Evolutionary conservation across 2,888 invertebrate species (phyloP).

Genomic region (Hanleya hanleyi): DNA sequence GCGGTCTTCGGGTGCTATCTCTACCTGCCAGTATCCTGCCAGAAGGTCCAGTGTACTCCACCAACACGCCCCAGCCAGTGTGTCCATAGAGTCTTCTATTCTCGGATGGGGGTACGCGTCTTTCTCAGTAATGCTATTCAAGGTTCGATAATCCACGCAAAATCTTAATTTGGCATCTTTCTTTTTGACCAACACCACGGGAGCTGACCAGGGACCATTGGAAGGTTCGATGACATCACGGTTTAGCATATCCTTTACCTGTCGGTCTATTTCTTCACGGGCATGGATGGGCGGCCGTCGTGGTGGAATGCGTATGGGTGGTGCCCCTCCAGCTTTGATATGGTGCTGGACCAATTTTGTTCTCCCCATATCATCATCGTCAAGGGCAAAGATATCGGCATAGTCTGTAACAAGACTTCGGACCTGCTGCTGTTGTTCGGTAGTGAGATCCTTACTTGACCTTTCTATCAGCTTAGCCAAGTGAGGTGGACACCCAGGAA

Average conservation of each 20-base stretch:
- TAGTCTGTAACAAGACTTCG: too few species aligned
- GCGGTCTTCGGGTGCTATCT: slow-evolving; percentile 32
- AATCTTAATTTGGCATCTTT: slow-evolving; percentile 22
- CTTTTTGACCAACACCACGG: slow-evolving; percentile 28
- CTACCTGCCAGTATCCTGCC: slow-evolving; percentile 48
- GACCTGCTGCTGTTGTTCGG: too few species aligned
- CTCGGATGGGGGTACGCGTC: too few species aligned
- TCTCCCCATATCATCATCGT: too few species aligned
- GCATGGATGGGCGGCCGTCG: neutral
- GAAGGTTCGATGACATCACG: slow-evolving; percentile 25
- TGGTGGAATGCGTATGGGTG: neutral
- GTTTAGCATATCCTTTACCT: slow-evolving; percentile 20
- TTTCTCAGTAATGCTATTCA: slow-evolving; percentile 35
- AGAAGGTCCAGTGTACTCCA: slow-evolving; percentile 41
- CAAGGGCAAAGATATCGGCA: too few species aligned
- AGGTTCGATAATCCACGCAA: slow-evolving; percentile 29
- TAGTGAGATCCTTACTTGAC: too few species aligned
- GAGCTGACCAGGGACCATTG: slow-evolving; percentile 18
- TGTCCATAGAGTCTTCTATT: too few species aligned
- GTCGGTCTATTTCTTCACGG: neutral
- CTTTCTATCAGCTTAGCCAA: too few species aligned
- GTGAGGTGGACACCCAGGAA: too few species aligned
- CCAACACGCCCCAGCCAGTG: too few species aligned
- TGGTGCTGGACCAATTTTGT: too few species aligned
- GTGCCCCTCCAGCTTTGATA: neutral